A percentile compares a stretch with the other conserved stretches of the same genome.
Conservation (phyloP, 2,888 invertebrate species). For the Hirtodrosophila confusa region DNA sequence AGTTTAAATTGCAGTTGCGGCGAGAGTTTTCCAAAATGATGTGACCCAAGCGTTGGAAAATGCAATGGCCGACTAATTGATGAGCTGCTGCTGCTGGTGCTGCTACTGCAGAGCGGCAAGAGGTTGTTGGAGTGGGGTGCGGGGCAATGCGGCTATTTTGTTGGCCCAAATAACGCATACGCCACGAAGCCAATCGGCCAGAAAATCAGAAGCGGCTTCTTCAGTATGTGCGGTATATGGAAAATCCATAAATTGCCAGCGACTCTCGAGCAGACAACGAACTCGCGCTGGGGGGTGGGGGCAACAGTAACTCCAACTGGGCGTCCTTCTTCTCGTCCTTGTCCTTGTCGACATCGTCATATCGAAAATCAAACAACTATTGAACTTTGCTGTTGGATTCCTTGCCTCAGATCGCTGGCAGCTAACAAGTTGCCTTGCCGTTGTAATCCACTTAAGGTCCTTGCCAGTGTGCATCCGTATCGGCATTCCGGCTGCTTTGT, state of each 20-base stretch:
- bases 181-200: slow-evolving; percentile 17
- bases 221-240: slow-evolving; percentile 30
- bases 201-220: slow-evolving; percentile 25
- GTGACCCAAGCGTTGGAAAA: slow-evolving; percentile 13
- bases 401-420: slow-evolving; percentile 20
- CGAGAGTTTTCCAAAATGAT: slow-evolving; percentile 21
- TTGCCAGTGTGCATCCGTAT: slow-evolving; percentile 45
- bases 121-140: too few relatives aligned
- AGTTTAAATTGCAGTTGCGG: slow-evolving; percentile 72
- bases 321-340: not conserved
- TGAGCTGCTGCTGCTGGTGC: slow-evolving; percentile 3
- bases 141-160: not conserved
- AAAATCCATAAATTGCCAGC: slow-evolving; percentile 46
- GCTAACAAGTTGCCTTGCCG: slow-evolving; percentile 62
- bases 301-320: not conserved
- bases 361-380: slow-evolving; percentile 51
- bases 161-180: slow-evolving; percentile 10
- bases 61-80: slow-evolving; percentile 28
- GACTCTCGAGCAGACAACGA: slow-evolving; percentile 47
- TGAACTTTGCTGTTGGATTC: slow-evolving; percentile 39
- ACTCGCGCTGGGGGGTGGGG: slow-evolving; percentile 10
- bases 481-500: slow-evolving; percentile 47
- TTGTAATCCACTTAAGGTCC: slow-evolving; percentile 70
- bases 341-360: slow-evolving; percentile 10
- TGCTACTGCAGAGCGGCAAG: too few relatives aligned